Evolutionary conservation across 2,113 vertebrate genomes (phyloP).

Genomic region (Leiothrix lutea): DNA sequence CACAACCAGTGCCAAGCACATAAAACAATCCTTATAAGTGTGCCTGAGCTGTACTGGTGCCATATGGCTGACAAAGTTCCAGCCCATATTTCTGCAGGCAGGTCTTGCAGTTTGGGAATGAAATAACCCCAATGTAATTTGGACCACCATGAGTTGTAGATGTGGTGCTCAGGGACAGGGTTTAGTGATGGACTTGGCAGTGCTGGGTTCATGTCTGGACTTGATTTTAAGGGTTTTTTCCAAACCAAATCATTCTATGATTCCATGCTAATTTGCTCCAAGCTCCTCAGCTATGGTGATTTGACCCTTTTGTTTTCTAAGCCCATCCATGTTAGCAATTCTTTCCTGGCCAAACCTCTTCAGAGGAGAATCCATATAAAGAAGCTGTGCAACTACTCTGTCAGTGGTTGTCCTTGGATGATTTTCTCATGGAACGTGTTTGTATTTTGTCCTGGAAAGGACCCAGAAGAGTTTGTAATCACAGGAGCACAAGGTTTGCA

Average conservation of each 20-base stretch:
- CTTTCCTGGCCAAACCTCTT: neutral
- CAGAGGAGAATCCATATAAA: neutral
- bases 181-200: neutral
- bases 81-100: neutral
- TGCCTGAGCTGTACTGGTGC: neutral
- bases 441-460: neutral
- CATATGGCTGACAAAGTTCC: neutral
- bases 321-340: neutral
- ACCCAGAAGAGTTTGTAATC: neutral
- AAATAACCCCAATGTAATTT: neutral
- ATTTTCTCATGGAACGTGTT: neutral
- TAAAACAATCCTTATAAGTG: neutral
- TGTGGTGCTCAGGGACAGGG: accelerated
- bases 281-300: neutral
- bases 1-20: neutral
- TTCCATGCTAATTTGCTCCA: neutral
- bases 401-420: neutral
- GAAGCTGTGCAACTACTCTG: neutral
- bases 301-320: neutral
- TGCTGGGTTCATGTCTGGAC: neutral
- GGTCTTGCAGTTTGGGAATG: neutral
- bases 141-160: neutral
- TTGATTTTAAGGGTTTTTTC: neutral
- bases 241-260: neutral
- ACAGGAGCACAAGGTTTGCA: neutral